These are phyloP conservation scores for Peribatodes rhomboidaria DNA, from an alignment of 2,888 invertebrate species.

Conservation along the genomic window DNA sequence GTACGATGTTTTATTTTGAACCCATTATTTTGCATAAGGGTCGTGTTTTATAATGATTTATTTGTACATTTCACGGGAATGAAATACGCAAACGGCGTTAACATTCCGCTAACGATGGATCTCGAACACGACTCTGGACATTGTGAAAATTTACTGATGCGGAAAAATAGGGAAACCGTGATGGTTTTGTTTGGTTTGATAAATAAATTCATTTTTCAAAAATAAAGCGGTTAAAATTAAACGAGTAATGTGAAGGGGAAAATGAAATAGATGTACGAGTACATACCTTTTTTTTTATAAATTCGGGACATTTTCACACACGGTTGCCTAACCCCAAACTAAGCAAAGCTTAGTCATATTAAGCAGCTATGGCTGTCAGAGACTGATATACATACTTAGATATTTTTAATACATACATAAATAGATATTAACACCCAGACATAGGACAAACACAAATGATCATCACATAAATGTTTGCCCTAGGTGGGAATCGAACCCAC, in stretches of 20 bases:
- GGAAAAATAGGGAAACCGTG: slow-evolving; percentile 37
- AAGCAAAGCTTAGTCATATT: too few species aligned
- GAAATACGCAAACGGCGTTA: slow-evolving; percentile 55
- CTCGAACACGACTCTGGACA: slow-evolving; percentile 45
- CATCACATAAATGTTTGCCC: too few species aligned
- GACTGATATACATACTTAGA: too few species aligned
- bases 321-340: too few species aligned
- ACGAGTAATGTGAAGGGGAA: neutral
- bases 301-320: too few species aligned
- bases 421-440: too few species aligned
- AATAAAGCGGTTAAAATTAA: neutral
- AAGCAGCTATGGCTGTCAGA: too few species aligned
- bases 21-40: slow-evolving; percentile 54
- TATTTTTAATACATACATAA: too few species aligned
- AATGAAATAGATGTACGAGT: too few species aligned
- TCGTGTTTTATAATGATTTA: slow-evolving; percentile 56
- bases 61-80: slow-evolving; percentile 52
- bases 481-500: too few species aligned
- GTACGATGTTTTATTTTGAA: slow-evolving; percentile 57
- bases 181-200: slow-evolving; percentile 18
- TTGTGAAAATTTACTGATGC: slow-evolving; percentile 44
- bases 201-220: slow-evolving; percentile 8
- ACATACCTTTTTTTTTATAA: too few species aligned
- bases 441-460: too few species aligned
- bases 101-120: slow-evolving; percentile 47